These are phyloP conservation scores for Tinamus major DNA, from an alignment of 2,797 vertebrate species.

Conservation along the genomic window DNA sequence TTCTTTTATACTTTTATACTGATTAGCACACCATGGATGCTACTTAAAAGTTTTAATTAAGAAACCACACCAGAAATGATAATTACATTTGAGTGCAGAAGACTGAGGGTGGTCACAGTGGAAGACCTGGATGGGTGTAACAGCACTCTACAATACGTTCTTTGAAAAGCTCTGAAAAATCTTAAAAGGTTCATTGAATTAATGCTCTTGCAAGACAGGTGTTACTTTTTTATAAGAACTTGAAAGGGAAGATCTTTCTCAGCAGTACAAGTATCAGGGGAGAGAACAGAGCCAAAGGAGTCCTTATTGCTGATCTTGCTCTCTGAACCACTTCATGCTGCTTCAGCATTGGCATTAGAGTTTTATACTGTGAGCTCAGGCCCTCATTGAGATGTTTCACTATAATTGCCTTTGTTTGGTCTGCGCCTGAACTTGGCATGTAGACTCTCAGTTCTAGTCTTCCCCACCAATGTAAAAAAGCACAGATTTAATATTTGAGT, in stretches of 20 bases:
- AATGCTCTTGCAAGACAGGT: neutral
- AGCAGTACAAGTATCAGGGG: neutral
- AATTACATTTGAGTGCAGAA: neutral
- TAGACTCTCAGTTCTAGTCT: neutral
- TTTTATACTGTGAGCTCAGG: neutral
- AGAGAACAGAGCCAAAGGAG: conserved; percentile 22
- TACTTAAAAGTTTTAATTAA: neutral
- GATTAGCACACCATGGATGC: neutral
- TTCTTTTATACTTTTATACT: neutral
- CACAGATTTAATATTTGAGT: neutral
- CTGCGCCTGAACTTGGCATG: neutral
- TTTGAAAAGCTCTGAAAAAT: conserved; percentile 25
- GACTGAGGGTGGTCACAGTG: neutral
- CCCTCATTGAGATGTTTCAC: neutral
- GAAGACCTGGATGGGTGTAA: neutral
- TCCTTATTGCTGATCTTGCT: neutral
- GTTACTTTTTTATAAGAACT: neutral
- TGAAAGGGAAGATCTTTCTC: conserved; percentile 35
- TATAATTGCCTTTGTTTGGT: conserved; percentile 5
- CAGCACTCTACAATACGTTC: neutral
- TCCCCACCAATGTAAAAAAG: neutral
- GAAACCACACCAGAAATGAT: neutral
- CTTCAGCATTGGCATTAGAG: conserved; percentile 10
- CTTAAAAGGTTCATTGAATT: conserved; percentile 7
- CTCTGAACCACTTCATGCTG: conserved; percentile 3